phyloP scores from a whole-genome alignment of 2,113 vertebrate genomes.

The Callionymus lyra region DNA sequence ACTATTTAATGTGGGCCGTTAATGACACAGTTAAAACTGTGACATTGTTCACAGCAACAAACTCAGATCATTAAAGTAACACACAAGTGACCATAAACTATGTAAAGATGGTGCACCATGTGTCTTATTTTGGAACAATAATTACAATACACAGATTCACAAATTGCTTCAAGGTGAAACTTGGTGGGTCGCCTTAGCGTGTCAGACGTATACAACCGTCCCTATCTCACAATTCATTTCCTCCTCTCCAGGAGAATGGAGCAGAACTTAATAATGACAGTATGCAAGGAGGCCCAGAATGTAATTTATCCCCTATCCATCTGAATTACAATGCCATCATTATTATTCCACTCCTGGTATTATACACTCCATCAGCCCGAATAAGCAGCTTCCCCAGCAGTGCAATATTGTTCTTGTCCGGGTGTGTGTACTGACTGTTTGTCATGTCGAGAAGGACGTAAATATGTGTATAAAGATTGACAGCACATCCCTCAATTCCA shows the following conservation, averaged over 20 bases:
- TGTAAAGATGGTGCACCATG: not conserved
- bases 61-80: too few relatives aligned
- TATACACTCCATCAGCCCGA: slow-evolving; percentile 55
- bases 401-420: slow-evolving; percentile 15
- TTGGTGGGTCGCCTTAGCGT: slow-evolving; percentile 17
- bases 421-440: slow-evolving; percentile 15
- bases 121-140: slow-evolving; percentile 11
- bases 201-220: slow-evolving; percentile 26
- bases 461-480: too few relatives aligned
- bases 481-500: too few relatives aligned
- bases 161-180: slow-evolving; percentile 29
- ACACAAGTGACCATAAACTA: too few relatives aligned
- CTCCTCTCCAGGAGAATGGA: slow-evolving; percentile 26
- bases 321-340: slow-evolving; percentile 61
- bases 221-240: slow-evolving; percentile 39
- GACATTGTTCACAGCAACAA: too few relatives aligned
- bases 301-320: slow-evolving; percentile 54
- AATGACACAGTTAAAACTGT: too few relatives aligned
- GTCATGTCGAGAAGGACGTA: too few relatives aligned
- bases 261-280: slow-evolving; percentile 50
- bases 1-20: too few relatives aligned
- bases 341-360: slow-evolving; percentile 59
- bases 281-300: slow-evolving; percentile 49
- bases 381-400: slow-evolving; percentile 48
- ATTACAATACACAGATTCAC: slow-evolving; percentile 28